phyloP scores from a whole-genome alignment of 2,797 vertebrate genomes.

The Valencia hispanica region DNA sequence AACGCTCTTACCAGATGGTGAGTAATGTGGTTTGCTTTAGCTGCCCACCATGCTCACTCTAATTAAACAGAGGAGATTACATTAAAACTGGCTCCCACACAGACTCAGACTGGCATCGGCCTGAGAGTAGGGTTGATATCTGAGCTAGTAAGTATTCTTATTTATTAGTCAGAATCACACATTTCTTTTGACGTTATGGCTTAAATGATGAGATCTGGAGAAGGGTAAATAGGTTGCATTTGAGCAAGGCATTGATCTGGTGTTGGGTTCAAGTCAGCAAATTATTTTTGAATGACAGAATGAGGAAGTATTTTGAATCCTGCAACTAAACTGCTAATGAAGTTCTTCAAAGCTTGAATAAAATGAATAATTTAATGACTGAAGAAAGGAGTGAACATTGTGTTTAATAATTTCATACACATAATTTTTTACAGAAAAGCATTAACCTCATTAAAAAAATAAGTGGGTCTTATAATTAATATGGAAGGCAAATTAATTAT shows the following conservation, averaged over 20 bases:
- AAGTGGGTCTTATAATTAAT: neutral
- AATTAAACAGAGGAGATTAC: slow-evolving; percentile 82
- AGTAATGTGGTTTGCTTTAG: slow-evolving; percentile 77
- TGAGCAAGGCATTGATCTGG: neutral
- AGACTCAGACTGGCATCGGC: slow-evolving; percentile 62
- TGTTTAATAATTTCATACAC: neutral
- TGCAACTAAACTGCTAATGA: neutral
- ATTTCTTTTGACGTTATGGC: slow-evolving; percentile 22
- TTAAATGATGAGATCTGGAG: slow-evolving; percentile 1
- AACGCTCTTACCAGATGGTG: slow-evolving; percentile 75
- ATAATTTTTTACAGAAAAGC: neutral
- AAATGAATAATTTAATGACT: neutral
- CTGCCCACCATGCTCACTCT: slow-evolving; percentile 76
- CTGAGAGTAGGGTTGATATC: slow-evolving; percentile 19
- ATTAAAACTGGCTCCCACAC: slow-evolving; percentile 69
- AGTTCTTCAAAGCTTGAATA: neutral
- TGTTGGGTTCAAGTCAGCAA: neutral
- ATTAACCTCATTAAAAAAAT: neutral
- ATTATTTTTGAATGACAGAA: neutral
- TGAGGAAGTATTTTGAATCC: neutral
- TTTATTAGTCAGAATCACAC: slow-evolving; percentile 45
- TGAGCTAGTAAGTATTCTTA: slow-evolving; percentile 42
- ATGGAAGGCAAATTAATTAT: neutral
- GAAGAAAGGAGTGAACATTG: neutral
- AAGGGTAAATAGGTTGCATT: slow-evolving; percentile 4